phyloP scores from a whole-genome alignment of 2,888 invertebrate genomes.

The Adelphocoris suturalis region DNA sequence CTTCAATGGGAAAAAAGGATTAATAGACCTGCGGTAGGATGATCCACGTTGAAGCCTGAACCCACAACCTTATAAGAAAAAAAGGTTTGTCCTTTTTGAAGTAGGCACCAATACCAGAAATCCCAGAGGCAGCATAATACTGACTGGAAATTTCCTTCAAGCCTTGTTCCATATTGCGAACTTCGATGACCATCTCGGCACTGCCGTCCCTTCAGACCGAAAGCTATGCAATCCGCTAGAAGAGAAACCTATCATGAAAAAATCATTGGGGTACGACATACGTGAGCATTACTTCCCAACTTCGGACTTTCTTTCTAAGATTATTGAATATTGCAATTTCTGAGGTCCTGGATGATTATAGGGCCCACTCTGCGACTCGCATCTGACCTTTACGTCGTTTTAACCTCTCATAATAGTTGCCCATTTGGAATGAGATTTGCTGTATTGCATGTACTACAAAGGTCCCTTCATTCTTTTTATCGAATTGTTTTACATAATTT shows the following conservation, averaged over 20 bases:
- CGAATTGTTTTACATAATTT: no score
- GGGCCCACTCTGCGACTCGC: no score
- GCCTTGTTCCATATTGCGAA: background rate
- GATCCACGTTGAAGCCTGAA: conserved; percentile 46
- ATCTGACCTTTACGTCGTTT: background rate
- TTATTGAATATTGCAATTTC: background rate
- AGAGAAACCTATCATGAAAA: background rate
- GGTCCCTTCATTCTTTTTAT: no score
- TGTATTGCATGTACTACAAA: no score
- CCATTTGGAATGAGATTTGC: background rate
- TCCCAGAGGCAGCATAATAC: conserved; percentile 27
- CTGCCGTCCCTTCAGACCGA: background rate
- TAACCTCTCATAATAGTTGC: background rate
- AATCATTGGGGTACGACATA: background rate
- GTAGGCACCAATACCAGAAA: conserved; percentile 45
- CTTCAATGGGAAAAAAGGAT: no score
- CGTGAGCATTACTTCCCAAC: background rate
- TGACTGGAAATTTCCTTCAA: conserved; percentile 6
- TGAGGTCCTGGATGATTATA: background rate
- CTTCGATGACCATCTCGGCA: background rate
- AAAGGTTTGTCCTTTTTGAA: conserved; percentile 35
- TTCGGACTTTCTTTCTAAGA: background rate
- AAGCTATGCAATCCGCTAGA: background rate
- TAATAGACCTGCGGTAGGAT: conserved; percentile 47
- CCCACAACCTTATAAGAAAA: conserved; percentile 44